Base-by-base conservation (phyloP, 2,113 vertebrate genomes). In the Tychaedon coryphoeus region DNA sequence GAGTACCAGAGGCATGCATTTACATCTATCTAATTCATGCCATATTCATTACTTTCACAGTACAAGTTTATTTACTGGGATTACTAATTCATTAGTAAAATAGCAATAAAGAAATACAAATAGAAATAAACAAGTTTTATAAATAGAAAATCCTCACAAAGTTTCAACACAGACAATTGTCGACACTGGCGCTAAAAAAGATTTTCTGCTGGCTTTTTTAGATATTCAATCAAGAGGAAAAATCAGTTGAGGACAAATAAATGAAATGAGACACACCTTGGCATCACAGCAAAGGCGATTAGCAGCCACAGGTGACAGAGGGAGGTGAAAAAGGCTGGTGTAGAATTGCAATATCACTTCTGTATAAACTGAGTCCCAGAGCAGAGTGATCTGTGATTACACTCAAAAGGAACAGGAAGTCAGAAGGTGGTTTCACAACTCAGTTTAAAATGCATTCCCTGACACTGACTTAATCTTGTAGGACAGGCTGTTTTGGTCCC, bases 301-400 rank as follows among this genome's bases (percentile, higher is more conserved):
- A 77, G 16, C 3, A 62, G 65, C 24, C 15, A 6, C 7, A 58
- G 6, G 33, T 0, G 0, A 7, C 48, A 18, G 0, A 4, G 14
- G 24, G 6, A 67, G 14, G 19, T 61, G 40, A 65, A 54, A 6
- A 40, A 22, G 19, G 8, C 14, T 57, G 29, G 28, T 61, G 31
- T 26, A 48, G 50, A 78, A 80, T 29, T 93, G 24, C 54, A 80
- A 2, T n/a, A 38, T 57, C 24, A 26, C 5, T 62, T 76, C n/a
- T 31, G 1, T 8, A 11, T n/a, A 48, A 84, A n/a, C 12, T 4
- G 26, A 61, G 8, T 19, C 45, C 5, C 50, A 31, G 22, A 40
- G 34, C 22, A 65, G 31, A 72, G 48, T 33, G 2, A 19, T 51
- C n/a, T 73, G 51, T 40, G n/a, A 28, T 58, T 62, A 12, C 31